phyloP scores from a whole-genome alignment of 2,113 vertebrate species.

The Orthonyx spaldingii region DNA sequence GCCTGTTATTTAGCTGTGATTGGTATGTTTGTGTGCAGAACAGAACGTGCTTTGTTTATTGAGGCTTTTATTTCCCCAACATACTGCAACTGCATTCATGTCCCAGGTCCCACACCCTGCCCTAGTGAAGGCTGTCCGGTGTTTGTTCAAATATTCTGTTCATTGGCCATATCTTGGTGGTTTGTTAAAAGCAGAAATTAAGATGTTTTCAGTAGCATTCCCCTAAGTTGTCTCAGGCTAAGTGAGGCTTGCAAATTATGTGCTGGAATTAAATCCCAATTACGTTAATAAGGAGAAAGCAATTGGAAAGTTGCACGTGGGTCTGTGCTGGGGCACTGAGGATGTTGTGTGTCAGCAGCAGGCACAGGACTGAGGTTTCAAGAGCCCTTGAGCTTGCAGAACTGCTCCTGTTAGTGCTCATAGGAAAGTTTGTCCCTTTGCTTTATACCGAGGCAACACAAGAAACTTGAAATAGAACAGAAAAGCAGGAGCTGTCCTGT shows the following conservation, averaged over 20 bases:
- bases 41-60: not conserved
- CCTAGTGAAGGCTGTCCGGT: not conserved
- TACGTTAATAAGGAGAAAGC: not conserved
- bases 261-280: not conserved
- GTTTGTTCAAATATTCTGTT: not conserved
- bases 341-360: fast-evolving
- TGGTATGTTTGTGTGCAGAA: not conserved
- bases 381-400: not conserved
- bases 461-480: not conserved
- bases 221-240: not conserved
- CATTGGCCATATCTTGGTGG: not conserved
- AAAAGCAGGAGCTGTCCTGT: not conserved
- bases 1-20: conserved; percentile 4
- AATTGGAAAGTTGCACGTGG: not conserved
- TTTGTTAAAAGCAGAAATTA: not conserved
- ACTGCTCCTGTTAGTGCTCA: not conserved
- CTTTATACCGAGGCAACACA: not conserved
- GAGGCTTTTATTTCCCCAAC: not conserved
- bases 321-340: not conserved
- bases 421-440: not conserved
- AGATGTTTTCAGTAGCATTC: not conserved
- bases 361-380: not conserved
- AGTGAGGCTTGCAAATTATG: not conserved
- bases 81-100: not conserved
- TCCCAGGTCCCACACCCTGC: not conserved